A percentile compares a stretch with the other conserved stretches of the same genome.
phyloP scores from a whole-genome alignment of 2,797 vertebrate species.

The Hirundo rustica region DNA sequence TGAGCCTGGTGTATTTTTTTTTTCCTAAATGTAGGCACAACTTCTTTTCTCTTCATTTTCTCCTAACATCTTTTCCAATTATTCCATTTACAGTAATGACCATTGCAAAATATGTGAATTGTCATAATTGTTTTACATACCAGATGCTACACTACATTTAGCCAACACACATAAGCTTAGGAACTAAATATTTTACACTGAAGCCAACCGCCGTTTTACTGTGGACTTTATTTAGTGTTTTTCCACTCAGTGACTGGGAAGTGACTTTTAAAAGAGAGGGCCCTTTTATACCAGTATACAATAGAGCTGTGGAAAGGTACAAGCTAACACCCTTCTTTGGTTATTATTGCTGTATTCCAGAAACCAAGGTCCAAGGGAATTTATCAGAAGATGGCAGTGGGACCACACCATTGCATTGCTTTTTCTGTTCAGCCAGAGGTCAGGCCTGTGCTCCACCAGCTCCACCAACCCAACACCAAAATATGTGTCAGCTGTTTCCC shows the following conservation, averaged over 20 bases:
- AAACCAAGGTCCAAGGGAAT: not conserved
- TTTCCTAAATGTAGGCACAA: not conserved
- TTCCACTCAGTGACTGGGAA: not conserved
- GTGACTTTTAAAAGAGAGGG: not conserved
- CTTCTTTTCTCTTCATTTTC: not conserved
- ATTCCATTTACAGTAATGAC: slow-evolving; percentile 4
- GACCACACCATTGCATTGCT: not conserved
- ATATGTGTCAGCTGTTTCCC: rapidly evolving
- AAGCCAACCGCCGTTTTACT: not conserved
- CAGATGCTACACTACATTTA: not conserved
- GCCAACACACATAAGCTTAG: not conserved
- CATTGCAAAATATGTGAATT: not conserved
- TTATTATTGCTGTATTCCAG: not conserved
- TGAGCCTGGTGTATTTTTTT: not conserved
- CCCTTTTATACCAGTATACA: not conserved
- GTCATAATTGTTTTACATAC: not conserved
- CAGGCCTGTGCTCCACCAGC: not conserved
- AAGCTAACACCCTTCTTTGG: not conserved
- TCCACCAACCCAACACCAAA: not conserved
- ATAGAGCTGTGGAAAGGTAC: not conserved
- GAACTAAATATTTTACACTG: not conserved
- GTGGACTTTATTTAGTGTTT: not conserved
- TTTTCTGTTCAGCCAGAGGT: not conserved
- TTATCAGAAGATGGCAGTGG: not conserved
- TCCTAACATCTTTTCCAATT: not conserved